These are phyloP conservation scores for Drosophila tropicalis DNA, from an alignment of 1,140 invertebrate species.

Conservation along the genomic window DNA sequence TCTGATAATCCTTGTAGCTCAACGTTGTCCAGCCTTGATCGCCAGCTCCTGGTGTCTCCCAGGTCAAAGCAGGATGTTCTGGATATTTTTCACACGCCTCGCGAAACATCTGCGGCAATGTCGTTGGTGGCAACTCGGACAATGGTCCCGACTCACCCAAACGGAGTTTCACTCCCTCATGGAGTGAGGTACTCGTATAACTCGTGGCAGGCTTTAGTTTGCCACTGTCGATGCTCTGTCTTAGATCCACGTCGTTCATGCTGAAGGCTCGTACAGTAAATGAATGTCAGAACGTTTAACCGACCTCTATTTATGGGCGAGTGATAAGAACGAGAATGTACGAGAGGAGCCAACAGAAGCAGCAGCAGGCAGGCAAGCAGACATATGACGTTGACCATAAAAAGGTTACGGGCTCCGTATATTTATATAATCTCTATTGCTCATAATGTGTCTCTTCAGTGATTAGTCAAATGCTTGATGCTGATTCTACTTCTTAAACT, in stretches of 20 bases:
- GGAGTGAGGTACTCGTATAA: conserved; percentile 61
- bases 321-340: conserved; percentile 22
- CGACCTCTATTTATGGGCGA: conserved; percentile 54
- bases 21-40: conserved; percentile 84
- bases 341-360: conserved; percentile 15
- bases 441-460: not conserved
- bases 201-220: conserved; percentile 59
- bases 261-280: conserved; percentile 36
- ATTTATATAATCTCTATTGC: conserved; percentile 10
- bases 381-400: conserved; percentile 18
- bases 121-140: conserved; percentile 30
- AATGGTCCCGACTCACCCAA: conserved; percentile 21
- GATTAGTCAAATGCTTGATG: conserved; percentile 43
- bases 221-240: not conserved
- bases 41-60: conserved; percentile 82
- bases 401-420: conserved; percentile 23
- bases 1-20: conserved; percentile 92
- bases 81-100: conserved; percentile 85
- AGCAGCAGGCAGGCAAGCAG: not conserved
- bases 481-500: conserved; percentile 23
- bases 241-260: conserved; percentile 54
- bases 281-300: conserved; percentile 29
- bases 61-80: conserved; percentile 87
- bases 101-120: conserved; percentile 57
- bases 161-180: conserved; percentile 64